Conservation (phyloP, 2,888 invertebrate species). For the Elegia similella region DNA sequence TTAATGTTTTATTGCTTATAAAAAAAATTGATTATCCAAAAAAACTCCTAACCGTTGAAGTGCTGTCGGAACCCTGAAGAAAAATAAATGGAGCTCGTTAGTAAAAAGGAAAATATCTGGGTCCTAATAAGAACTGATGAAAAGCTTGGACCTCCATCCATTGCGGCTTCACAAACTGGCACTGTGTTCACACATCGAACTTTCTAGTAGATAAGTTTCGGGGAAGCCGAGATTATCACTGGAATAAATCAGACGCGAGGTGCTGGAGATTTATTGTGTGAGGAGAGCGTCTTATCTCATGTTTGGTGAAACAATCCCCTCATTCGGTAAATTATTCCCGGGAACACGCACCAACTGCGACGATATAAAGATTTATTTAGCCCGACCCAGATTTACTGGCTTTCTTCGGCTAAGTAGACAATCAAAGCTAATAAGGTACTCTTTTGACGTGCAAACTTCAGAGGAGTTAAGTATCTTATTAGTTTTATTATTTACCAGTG, state of each 20-base stretch:
- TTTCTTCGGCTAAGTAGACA: background rate
- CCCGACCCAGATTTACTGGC: slow-evolving; percentile 10
- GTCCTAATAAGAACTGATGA: too few relatives aligned
- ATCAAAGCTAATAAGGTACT: background rate
- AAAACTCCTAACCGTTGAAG: too few relatives aligned
- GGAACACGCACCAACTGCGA: slow-evolving; percentile 14
- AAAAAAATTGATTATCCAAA: too few relatives aligned
- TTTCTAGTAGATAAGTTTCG: slow-evolving; percentile 46
- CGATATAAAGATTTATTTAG: slow-evolving; percentile 17
- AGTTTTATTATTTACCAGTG: too few relatives aligned
- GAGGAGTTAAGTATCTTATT: too few relatives aligned
- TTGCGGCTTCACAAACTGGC: too few relatives aligned
- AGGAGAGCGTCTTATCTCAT: slow-evolving; percentile 40
- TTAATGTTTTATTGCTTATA: too few relatives aligned
- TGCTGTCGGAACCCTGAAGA: too few relatives aligned
- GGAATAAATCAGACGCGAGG: slow-evolving; percentile 58
- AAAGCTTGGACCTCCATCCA: too few relatives aligned
- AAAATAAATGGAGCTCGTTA: too few relatives aligned
- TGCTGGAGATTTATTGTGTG: slow-evolving; percentile 52
- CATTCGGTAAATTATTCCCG: slow-evolving; percentile 23
- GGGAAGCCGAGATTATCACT: slow-evolving; percentile 55
- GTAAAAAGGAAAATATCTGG: too few relatives aligned
- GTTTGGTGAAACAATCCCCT: slow-evolving; percentile 41
- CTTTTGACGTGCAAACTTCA: too few relatives aligned
- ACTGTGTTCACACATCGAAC: slow-evolving; percentile 34